phyloP scores from a whole-genome alignment of 2,113 vertebrate genomes.

The Passer montanus region DNA sequence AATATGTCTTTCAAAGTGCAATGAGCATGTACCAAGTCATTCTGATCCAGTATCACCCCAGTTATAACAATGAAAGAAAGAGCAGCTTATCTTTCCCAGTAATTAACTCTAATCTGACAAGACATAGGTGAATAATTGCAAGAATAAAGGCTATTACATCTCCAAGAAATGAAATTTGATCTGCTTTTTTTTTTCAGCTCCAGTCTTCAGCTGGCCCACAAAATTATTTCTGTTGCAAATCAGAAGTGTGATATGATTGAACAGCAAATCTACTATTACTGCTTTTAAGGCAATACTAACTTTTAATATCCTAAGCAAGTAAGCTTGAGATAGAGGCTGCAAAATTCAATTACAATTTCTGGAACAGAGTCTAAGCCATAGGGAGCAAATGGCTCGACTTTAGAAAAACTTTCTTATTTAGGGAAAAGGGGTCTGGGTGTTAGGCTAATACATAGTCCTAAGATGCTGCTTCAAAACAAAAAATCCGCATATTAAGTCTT shows the following conservation, averaged over 20 bases:
- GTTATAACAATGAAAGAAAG: background rate
- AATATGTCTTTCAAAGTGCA: background rate
- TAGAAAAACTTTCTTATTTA: background rate
- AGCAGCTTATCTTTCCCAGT: background rate
- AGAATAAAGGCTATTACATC: background rate
- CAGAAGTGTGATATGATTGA: background rate
- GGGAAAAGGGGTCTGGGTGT: background rate
- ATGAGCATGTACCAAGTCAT: background rate
- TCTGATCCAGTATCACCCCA: background rate
- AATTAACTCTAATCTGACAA: conserved; percentile 27
- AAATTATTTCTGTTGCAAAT: background rate
- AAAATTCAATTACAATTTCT: background rate
- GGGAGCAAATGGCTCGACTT: background rate
- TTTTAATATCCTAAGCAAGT: background rate
- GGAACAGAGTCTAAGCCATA: background rate
- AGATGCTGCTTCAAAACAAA: background rate
- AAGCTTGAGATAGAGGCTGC: background rate
- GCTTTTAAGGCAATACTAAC: background rate
- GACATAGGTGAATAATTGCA: background rate
- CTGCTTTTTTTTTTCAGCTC: background rate
- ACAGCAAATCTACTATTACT: background rate
- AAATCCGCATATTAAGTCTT: background rate
- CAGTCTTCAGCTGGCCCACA: background rate
- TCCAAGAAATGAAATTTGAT: background rate
- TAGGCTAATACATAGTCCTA: background rate